These are phyloP conservation scores for Setipinna tenuifilis DNA, from an alignment of 2,797 vertebrate species.

Conservation along the genomic window DNA sequence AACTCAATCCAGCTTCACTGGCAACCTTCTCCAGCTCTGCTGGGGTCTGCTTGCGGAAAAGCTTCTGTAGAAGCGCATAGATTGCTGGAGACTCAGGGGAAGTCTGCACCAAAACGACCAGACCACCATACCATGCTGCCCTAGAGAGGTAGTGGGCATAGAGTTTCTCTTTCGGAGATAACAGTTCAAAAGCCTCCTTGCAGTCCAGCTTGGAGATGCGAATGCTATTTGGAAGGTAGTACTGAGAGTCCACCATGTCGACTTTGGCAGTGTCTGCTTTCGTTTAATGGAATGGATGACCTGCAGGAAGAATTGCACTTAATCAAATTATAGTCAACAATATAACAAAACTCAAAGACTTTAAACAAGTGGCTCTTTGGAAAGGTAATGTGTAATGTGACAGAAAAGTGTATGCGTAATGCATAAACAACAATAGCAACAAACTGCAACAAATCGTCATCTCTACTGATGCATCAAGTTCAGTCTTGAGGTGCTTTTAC, in stretches of 20 bases:
- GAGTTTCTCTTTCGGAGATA: slow-evolving; percentile 84
- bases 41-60: slow-evolving; percentile 83
- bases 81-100: slow-evolving; percentile 87
- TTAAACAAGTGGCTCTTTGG: neutral
- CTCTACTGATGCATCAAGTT: neutral
- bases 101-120: slow-evolving; percentile 88
- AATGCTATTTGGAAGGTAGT: slow-evolving; percentile 88
- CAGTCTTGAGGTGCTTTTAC: too few species aligned
- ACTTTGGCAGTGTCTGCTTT: slow-evolving; percentile 16
- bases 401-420: neutral
- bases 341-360: neutral
- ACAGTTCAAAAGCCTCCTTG: slow-evolving; percentile 82
- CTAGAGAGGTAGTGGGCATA: slow-evolving; percentile 88
- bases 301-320: neutral
- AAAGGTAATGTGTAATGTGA: neutral
- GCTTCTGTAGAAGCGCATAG: slow-evolving; percentile 84
- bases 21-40: slow-evolving; percentile 77
- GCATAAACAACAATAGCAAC: too few species aligned
- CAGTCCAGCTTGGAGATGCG: slow-evolving; percentile 87
- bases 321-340: neutral
- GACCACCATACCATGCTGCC: slow-evolving; percentile 88
- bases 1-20: slow-evolving; percentile 75
- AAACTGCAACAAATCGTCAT: neutral
- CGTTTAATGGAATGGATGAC: neutral
- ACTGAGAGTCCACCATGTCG: slow-evolving; percentile 88